Conservation (phyloP, 2,797 vertebrate genomes). For the Xyrichtys novacula region DNA sequence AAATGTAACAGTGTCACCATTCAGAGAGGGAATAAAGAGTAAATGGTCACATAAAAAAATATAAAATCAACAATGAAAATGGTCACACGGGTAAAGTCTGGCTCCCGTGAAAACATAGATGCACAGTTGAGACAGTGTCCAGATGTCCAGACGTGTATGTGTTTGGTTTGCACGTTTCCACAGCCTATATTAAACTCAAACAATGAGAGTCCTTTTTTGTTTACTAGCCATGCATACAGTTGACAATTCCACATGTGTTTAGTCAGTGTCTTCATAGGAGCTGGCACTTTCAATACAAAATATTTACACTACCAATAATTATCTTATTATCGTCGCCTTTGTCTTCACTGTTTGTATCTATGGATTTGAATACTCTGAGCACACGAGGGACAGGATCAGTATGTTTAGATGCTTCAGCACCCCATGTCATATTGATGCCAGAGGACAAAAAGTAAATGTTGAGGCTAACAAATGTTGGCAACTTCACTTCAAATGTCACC, state of each 20-base stretch:
- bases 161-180: slow-evolving; percentile 80
- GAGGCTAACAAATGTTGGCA: slow-evolving; percentile 64
- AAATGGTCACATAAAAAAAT: slow-evolving; percentile 88
- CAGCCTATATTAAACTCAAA: slow-evolving; percentile 78
- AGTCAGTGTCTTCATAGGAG: slow-evolving; percentile 77
- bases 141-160: slow-evolving; percentile 71
- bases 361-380: slow-evolving; percentile 71
- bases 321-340: slow-evolving; percentile 44
- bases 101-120: slow-evolving; percentile 76
- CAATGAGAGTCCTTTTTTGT: slow-evolving; percentile 71
- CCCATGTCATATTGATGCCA: slow-evolving; percentile 45
- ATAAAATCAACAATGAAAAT: slow-evolving; percentile 86
- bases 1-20: slow-evolving; percentile 86
- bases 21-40: slow-evolving; percentile 80
- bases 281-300: slow-evolving; percentile 82
- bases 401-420: slow-evolving; percentile 33
- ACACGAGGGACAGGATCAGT: slow-evolving; percentile 57
- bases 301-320: slow-evolving; percentile 79
- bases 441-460: slow-evolving; percentile 37
- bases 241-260: slow-evolving; percentile 72
- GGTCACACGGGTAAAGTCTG: slow-evolving; percentile 71
- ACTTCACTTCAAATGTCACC: slow-evolving; percentile 63
- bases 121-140: slow-evolving; percentile 77
- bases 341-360: slow-evolving; percentile 57
- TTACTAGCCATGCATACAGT: slow-evolving; percentile 81